These are phyloP conservation scores for Antechinus flavipes DNA, from an alignment of 2,113 vertebrate genomes.

Conservation along the genomic window DNA sequence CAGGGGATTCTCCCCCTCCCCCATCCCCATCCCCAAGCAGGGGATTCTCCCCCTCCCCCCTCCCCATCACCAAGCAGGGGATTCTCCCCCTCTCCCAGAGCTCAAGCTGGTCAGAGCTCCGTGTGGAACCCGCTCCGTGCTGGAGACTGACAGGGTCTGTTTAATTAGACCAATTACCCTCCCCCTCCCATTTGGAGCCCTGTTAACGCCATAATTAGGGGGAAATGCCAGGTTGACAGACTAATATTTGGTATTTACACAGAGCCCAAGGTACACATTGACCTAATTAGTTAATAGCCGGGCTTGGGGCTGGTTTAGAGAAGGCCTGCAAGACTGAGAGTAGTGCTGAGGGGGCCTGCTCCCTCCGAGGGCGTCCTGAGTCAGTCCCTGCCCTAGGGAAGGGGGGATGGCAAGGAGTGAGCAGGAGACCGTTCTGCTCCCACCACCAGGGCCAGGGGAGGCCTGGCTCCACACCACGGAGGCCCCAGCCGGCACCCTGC, in stretches of 20 bases:
- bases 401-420: not conserved
- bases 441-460: not conserved
- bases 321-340: not conserved
- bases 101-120: not conserved
- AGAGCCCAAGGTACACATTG: not conserved
- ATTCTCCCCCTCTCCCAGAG: not conserved
- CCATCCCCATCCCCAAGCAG: not conserved
- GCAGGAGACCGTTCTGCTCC: not conserved
- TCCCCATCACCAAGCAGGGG: accelerated
- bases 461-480: not conserved
- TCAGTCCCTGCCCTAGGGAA: no score
- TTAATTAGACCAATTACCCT: slow-evolving; percentile 12
- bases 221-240: not conserved
- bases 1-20: not conserved
- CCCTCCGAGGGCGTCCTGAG: no score
- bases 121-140: not conserved
- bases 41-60: not conserved
- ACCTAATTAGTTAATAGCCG: not conserved
- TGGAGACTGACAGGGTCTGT: not conserved
- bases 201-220: not conserved
- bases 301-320: not conserved
- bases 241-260: slow-evolving; percentile 5
- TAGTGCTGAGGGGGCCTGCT: no score
- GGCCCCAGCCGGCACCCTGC: not conserved
- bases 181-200: not conserved